Conservation (phyloP, 2,797 vertebrate species). For the Channa striata region DNA sequence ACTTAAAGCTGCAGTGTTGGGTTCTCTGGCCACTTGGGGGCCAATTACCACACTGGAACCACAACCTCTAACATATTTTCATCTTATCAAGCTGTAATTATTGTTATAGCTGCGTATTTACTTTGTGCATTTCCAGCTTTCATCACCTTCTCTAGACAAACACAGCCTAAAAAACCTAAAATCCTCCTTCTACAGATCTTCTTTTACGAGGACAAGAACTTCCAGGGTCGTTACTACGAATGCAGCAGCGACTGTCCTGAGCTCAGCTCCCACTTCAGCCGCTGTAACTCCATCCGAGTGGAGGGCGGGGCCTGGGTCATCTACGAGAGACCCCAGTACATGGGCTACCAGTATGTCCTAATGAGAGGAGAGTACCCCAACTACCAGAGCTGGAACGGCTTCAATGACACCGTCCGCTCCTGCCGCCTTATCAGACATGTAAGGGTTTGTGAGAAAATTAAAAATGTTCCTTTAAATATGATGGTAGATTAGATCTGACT, state of each 20-base stretch:
- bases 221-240: conserved; percentile 62
- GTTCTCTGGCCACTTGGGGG: conserved; percentile 10
- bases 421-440: conserved; percentile 66
- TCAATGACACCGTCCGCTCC: conserved; percentile 66
- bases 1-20: neutral
- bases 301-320: conserved; percentile 82
- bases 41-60: neutral
- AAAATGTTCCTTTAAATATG: too few relatives aligned
- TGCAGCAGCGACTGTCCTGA: conserved; percentile 64
- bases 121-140: too few relatives aligned
- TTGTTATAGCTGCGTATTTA: neutral
- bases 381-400: conserved; percentile 70
- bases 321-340: conserved; percentile 80
- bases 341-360: conserved; percentile 87
- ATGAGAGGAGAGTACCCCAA: conserved; percentile 79
- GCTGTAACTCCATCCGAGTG: conserved; percentile 71
- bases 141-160: too few relatives aligned
- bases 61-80: neutral
- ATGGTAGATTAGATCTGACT: too few relatives aligned
- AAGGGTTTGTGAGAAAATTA: conserved; percentile 32
- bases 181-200: conserved; percentile 48
- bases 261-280: conserved; percentile 67
- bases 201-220: conserved; percentile 72
- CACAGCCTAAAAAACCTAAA: too few relatives aligned
- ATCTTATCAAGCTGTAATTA: neutral